phyloP scores from a whole-genome alignment of 2,797 vertebrate genomes.

The Oreochromis mossambicus region DNA sequence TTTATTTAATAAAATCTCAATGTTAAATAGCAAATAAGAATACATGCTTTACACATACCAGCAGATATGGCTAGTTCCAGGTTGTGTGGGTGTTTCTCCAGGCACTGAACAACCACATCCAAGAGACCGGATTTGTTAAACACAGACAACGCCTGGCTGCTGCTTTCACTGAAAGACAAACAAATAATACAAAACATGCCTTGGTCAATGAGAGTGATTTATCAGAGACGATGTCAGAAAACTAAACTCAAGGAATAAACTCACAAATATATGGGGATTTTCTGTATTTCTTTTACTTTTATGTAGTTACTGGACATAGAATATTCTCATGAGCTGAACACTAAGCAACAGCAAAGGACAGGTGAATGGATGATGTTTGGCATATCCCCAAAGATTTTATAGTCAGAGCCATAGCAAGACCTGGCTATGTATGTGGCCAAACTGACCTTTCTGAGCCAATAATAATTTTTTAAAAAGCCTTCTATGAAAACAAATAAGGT shows the following conservation, averaged over 20 bases:
- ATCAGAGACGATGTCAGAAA: background rate
- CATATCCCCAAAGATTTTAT: background rate
- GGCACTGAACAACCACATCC: slow-evolving; percentile 83
- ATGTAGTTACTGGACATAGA: background rate
- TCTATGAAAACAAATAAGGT: background rate
- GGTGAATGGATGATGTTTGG: background rate
- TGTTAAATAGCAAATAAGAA: background rate
- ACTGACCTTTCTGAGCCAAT: rapidly evolving
- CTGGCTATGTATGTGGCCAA: background rate
- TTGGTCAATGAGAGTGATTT: background rate
- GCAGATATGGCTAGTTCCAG: slow-evolving; percentile 88
- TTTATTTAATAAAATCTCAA: background rate
- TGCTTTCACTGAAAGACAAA: slow-evolving; percentile 84
- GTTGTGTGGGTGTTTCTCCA: slow-evolving; percentile 85
- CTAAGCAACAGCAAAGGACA: background rate
- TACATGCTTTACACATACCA: slow-evolving; percentile 69
- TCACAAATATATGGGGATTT: background rate
- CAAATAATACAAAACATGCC: background rate
- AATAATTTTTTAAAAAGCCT: rapidly evolving
- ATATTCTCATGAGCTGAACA: background rate
- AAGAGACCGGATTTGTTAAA: slow-evolving; percentile 93
- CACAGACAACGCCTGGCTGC: slow-evolving; percentile 82
- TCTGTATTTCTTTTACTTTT: background rate
- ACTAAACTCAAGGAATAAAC: background rate
- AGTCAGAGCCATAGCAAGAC: background rate